Conservation (phyloP, 2,888 invertebrate genomes). For the Macropis europaea region DNA sequence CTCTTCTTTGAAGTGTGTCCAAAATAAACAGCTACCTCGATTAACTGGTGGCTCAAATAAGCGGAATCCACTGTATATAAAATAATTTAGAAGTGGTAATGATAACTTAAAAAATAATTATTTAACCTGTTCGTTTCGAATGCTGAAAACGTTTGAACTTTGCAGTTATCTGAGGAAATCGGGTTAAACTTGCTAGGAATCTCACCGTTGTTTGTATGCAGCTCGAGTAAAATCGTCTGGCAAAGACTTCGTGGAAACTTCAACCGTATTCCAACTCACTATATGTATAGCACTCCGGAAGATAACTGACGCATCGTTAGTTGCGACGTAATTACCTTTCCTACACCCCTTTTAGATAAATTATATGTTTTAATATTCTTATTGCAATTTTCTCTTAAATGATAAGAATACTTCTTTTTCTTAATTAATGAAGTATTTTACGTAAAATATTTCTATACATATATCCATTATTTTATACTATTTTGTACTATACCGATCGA, state of each 20-base stretch:
- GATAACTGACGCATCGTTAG: not conserved
- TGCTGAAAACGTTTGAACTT: not conserved
- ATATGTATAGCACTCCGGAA: not conserved
- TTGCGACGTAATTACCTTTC: conserved; percentile 11
- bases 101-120: not conserved
- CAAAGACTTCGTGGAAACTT: conserved; percentile 34
- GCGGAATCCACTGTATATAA: too few relatives aligned
- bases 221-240: conserved; percentile 32
- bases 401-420: not conserved
- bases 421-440: not conserved
- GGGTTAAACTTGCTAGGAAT: conserved; percentile 51
- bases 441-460: too few relatives aligned
- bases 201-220: conserved; percentile 24
- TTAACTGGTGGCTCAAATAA: too few relatives aligned
- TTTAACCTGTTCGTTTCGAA: conserved; percentile 18
- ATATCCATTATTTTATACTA: too few relatives aligned
- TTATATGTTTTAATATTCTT: not conserved
- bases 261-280: conserved; percentile 33
- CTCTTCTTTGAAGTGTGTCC: too few relatives aligned
- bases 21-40: too few relatives aligned
- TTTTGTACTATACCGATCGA: too few relatives aligned
- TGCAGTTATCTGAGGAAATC: conserved; percentile 37
- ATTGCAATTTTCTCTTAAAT: not conserved
- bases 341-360: not conserved
- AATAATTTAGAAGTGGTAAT: too few relatives aligned